These are phyloP conservation scores for Aricia agestis DNA, from an alignment of 1,140 invertebrate genomes.

Conservation along the genomic window DNA sequence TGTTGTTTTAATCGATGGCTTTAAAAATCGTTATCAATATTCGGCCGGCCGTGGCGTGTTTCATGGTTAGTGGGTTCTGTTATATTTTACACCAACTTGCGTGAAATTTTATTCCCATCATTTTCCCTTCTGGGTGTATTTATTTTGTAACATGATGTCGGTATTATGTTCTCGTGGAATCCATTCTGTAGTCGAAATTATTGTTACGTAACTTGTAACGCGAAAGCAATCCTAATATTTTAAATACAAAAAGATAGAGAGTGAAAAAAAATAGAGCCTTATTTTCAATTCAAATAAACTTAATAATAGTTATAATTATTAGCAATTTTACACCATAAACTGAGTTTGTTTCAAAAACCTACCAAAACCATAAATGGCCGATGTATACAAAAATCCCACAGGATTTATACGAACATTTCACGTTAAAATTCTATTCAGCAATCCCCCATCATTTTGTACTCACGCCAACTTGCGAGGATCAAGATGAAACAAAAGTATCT, in stretches of 20 bases:
- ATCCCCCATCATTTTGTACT: constrained; percentile 33
- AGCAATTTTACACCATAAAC: not conserved
- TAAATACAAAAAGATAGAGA: too few relatives aligned
- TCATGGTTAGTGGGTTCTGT: not conserved
- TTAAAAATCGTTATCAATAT: constrained; percentile 4
- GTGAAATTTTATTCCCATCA: not conserved
- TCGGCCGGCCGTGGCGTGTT: not conserved
- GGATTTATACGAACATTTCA: constrained; percentile 6
- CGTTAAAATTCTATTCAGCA: constrained; percentile 27
- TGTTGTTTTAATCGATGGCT: constrained; percentile 3
- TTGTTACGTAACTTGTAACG: too few relatives aligned
- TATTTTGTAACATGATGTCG: not conserved
- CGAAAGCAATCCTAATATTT: too few relatives aligned
- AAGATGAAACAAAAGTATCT: constrained; percentile 37
- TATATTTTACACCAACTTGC: not conserved
- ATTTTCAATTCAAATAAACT: too few relatives aligned
- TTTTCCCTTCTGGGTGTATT: not conserved
- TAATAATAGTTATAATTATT: too few relatives aligned
- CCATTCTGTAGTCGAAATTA: too few relatives aligned
- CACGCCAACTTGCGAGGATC: constrained; percentile 30
- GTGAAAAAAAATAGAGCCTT: too few relatives aligned
- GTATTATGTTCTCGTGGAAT: too few relatives aligned
- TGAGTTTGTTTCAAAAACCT: not conserved
- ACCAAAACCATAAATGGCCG: not conserved
- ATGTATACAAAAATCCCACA: not conserved